phyloP scores from a whole-genome alignment of 2,888 invertebrate species.

The Leptarthrus brevirostris region DNA sequence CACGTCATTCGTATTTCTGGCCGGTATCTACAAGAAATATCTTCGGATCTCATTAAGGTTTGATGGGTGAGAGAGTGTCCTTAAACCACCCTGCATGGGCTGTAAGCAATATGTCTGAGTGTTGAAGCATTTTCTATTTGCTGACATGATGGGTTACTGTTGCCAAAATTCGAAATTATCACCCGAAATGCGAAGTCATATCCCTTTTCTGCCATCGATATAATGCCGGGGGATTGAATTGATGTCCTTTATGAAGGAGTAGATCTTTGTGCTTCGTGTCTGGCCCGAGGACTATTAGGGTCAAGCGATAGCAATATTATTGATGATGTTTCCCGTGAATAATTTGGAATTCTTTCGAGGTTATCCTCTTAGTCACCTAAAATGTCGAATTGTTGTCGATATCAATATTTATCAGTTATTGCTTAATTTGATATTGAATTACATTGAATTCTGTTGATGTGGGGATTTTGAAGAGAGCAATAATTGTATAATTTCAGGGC shows the following conservation, averaged over 20 bases:
- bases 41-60: slow-evolving; percentile 2
- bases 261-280: slow-evolving; percentile 10
- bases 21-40: background rate
- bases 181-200: slow-evolving; percentile 18
- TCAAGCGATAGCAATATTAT: slow-evolving; percentile 4
- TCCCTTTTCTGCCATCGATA: background rate
- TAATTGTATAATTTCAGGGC: too few relatives aligned
- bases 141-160: slow-evolving; percentile 14
- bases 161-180: slow-evolving; percentile 41
- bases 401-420: slow-evolving; percentile 8
- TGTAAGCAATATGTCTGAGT: slow-evolving; percentile 22
- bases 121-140: slow-evolving; percentile 19
- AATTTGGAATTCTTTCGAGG: slow-evolving; percentile 5
- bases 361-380: background rate
- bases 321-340: slow-evolving; percentile 12
- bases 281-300: background rate
- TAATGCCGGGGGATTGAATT: slow-evolving; percentile 12
- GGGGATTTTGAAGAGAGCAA: too few relatives aligned
- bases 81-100: slow-evolving; percentile 4
- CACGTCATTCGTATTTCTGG: background rate
- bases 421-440: slow-evolving; percentile 21
- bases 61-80: slow-evolving; percentile 2
- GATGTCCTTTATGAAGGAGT: slow-evolving; percentile 17
- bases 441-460: too few relatives aligned
- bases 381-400: background rate